These are phyloP conservation scores for Illadopsis cleaveri DNA, from an alignment of 2,113 vertebrate species.

Conservation along the genomic window DNA sequence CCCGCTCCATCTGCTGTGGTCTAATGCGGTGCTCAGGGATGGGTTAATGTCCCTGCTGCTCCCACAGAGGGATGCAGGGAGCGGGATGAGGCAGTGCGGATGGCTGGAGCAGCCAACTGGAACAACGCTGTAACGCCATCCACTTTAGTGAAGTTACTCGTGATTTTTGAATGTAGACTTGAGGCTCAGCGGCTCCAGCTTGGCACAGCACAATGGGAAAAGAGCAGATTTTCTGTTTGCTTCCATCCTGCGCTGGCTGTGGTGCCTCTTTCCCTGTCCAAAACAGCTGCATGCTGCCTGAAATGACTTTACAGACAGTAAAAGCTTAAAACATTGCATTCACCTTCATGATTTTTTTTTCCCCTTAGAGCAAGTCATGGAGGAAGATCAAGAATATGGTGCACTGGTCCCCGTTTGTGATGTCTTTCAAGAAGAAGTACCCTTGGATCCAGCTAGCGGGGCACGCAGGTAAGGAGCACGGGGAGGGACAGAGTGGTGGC, in stretches of 20 bases:
- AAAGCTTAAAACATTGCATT: not conserved
- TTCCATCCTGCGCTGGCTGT: constrained; percentile 13
- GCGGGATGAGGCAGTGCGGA: accelerated
- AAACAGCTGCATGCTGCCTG: not conserved
- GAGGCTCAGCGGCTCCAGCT: not conserved
- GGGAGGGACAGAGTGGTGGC: not conserved
- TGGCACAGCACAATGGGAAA: constrained; percentile 38
- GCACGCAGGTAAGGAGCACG: constrained; percentile 83
- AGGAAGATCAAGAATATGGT: constrained; percentile 99
- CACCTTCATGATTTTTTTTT: not conserved
- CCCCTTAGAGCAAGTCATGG: constrained; percentile 93
- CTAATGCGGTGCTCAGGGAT: accelerated
- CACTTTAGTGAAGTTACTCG: not conserved
- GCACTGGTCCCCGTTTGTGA: constrained; percentile 97
- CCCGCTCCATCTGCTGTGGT: accelerated
- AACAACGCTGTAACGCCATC: not conserved
- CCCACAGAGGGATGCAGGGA: not conserved
- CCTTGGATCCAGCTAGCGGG: constrained; percentile 98
- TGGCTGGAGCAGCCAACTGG: not conserved
- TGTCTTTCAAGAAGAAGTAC: constrained; percentile 99
- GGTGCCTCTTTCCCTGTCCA: not conserved
- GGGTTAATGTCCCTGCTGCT: not conserved
- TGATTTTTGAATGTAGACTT: not conserved
- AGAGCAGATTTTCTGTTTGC: constrained; percentile 23
- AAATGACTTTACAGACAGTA: not conserved